A percentile compares a stretch with the other conserved stretches of the same genome.
Conservation (phyloP, 2,888 invertebrate species). For the Melikaiella ostensackeni region DNA sequence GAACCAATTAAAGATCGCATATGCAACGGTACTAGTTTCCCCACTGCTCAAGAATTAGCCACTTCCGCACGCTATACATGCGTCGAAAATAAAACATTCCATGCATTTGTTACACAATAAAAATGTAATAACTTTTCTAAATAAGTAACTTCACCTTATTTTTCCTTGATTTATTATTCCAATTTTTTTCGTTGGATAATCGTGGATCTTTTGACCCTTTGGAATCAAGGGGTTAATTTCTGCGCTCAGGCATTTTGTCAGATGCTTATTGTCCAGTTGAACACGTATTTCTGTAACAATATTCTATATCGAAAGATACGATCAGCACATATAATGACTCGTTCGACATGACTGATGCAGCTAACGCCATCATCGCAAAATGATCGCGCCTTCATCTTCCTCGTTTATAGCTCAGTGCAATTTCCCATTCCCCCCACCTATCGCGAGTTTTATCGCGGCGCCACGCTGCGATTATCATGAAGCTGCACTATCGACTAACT, state of each 20-base stretch:
- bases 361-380: conserved; percentile 49
- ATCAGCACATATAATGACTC: conserved; percentile 54
- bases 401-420: conserved; percentile 42
- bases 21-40: too few species aligned
- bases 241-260: conserved; percentile 3
- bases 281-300: conserved; percentile 1
- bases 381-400: conserved; percentile 46
- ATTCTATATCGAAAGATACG: conserved; percentile 44
- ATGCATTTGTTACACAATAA: too few species aligned
- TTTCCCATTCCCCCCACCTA: conserved; percentile 45
- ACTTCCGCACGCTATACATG: too few species aligned
- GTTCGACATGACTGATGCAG: conserved; percentile 44
- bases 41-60: too few species aligned
- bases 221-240: conserved; percentile 5
- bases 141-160: background rate
- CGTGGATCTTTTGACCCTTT: conserved; percentile 4
- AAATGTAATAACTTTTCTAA: background rate
- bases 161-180: background rate
- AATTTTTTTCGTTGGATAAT: background rate
- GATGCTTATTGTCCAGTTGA: background rate
- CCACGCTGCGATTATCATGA: conserved; percentile 54
- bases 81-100: too few species aligned
- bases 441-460: conserved; percentile 51
- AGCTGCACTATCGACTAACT: conserved; percentile 48
- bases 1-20: too few species aligned